phyloP scores from a whole-genome alignment of 2,113 vertebrate species.

The Sporophila hypoxantha region DNA sequence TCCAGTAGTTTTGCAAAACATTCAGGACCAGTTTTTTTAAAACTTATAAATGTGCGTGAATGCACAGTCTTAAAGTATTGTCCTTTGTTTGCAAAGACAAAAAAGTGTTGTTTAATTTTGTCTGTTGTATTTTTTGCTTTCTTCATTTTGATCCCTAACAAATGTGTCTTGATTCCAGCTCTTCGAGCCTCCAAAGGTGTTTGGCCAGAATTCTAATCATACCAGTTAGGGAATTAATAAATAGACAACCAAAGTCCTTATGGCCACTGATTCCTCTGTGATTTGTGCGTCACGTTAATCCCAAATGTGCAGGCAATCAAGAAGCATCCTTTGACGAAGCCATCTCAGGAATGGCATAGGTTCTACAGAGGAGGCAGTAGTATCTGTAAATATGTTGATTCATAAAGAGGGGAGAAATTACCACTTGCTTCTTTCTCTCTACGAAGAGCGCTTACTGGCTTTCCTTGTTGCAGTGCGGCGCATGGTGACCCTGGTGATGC shows the following conservation, averaged over 20 bases:
- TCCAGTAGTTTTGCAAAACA: background rate
- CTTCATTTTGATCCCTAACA: background rate
- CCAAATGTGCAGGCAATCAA: background rate
- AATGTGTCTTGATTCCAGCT: background rate
- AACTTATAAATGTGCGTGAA: background rate
- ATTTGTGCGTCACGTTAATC: background rate
- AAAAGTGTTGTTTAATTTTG: background rate
- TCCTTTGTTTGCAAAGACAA: background rate
- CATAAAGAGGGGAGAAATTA: background rate
- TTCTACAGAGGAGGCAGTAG: background rate
- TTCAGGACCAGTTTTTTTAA: background rate
- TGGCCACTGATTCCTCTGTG: background rate
- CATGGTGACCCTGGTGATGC: background rate
- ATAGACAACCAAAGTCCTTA: background rate
- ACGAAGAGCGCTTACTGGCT: constrained; percentile 17
- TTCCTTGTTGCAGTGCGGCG: background rate
- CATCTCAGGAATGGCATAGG: background rate
- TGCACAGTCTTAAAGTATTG: background rate
- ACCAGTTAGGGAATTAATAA: background rate
- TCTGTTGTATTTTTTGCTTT: background rate
- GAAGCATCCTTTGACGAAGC: background rate
- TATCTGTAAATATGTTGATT: background rate
- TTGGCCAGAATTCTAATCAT: background rate
- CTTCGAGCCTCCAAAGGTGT: background rate
- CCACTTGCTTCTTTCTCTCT: background rate